Conservation (phyloP, 2,888 invertebrate species). For the Tanypteryx hageni region DNA sequence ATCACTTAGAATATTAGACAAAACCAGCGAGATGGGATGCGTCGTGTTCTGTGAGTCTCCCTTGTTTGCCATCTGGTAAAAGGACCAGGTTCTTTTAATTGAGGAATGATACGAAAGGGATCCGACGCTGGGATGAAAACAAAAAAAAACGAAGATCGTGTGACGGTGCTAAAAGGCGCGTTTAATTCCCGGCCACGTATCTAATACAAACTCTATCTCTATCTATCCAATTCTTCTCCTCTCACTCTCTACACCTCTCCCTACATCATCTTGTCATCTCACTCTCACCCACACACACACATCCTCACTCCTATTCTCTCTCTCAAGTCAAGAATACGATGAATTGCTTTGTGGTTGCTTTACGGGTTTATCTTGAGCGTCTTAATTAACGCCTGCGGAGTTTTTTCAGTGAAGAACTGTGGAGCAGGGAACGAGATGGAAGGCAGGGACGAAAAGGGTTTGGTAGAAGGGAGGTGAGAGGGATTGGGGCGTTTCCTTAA, state of each 20-base stretch:
- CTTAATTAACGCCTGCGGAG: slow-evolving; percentile 21
- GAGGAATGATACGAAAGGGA: not conserved
- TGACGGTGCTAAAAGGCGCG: slow-evolving; percentile 19
- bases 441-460: not conserved
- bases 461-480: not conserved
- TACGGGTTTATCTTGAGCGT: slow-evolving; percentile 10
- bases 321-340: not conserved
- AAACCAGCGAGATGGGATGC: slow-evolving; percentile 9
- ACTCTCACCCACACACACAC: no score
- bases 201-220: slow-evolving; percentile 20
- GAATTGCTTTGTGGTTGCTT: slow-evolving; percentile 23
- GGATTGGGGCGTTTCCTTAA: not conserved
- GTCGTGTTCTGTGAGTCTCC: not conserved
- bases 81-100: slow-evolving; percentile 21
- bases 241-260: not conserved
- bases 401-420: not conserved
- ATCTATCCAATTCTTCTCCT: not conserved
- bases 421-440: not conserved
- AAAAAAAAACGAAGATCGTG: not conserved
- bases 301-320: no score
- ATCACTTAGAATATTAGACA: slow-evolving; percentile 14
- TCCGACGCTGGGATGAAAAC: not conserved
- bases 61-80: slow-evolving; percentile 33
- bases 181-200: slow-evolving; percentile 16
- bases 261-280: no score